These are phyloP conservation scores for Microcebus murinus DNA, from an alignment of 2,113 vertebrate species.

Conservation along the genomic window DNA sequence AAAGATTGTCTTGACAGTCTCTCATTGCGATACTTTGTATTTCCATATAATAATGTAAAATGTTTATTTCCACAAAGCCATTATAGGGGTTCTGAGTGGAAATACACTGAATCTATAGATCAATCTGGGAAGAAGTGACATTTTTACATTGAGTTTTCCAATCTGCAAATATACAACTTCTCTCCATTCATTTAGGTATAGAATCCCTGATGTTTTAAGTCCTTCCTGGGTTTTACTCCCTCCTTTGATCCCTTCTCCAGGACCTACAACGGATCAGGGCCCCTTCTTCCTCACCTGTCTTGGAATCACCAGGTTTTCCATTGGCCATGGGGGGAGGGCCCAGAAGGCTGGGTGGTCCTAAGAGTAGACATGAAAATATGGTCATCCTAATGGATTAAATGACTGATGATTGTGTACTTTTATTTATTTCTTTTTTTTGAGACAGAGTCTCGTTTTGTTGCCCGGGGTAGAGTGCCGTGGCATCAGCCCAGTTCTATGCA, in stretches of 20 bases:
- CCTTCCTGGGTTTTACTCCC: not conserved
- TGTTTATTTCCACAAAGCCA: conserved; percentile 9
- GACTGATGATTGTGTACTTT: not conserved
- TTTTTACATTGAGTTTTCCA: conserved; percentile 13
- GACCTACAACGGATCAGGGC: not conserved
- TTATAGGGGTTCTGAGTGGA: not conserved
- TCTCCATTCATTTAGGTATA: not conserved
- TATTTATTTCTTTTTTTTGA: not conserved
- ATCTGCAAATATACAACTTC: not conserved
- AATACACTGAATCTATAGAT: not conserved
- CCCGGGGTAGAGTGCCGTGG: too few species aligned
- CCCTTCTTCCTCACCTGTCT: conserved; percentile 75
- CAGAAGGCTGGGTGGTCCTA: conserved; percentile 80
- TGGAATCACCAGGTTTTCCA: conserved; percentile 75
- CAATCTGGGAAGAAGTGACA: not conserved
- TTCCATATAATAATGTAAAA: not conserved
- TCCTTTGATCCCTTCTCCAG: not conserved
- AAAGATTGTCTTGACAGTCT: not conserved
- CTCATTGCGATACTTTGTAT: not conserved
- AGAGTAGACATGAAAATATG: conserved; percentile 55
- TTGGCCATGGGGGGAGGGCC: conserved; percentile 79
- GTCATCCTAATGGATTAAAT: not conserved
- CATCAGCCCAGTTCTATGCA: too few species aligned
- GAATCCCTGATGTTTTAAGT: not conserved
- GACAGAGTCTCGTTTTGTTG: too few species aligned